Conservation (phyloP, 2,797 vertebrate species). For the Melanotaenia nigrans region DNA sequence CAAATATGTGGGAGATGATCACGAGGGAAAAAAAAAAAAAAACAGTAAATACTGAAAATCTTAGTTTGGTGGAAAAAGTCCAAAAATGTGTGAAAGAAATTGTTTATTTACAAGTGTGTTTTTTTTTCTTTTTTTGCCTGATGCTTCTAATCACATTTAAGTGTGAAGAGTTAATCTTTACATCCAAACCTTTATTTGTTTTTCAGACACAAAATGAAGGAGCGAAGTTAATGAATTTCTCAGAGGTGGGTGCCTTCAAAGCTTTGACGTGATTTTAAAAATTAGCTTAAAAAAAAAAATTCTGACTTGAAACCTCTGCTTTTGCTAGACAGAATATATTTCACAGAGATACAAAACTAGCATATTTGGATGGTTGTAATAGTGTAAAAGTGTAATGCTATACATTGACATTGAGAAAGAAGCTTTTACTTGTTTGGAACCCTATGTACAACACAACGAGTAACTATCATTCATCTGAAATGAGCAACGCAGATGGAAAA, state of each 20-base stretch:
- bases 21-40: not conserved
- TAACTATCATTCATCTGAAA: not conserved
- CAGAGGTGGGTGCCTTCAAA: slow-evolving; percentile 25
- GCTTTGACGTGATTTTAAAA: slow-evolving; percentile 9
- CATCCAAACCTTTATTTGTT: slow-evolving; percentile 43
- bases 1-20: slow-evolving; percentile 21
- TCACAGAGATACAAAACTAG: not conserved
- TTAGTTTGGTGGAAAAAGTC: slow-evolving; percentile 11
- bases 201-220: slow-evolving; percentile 31
- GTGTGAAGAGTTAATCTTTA: slow-evolving; percentile 52
- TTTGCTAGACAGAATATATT: not conserved
- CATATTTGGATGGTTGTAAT: not conserved
- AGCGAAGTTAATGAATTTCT: slow-evolving; percentile 39
- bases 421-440: not conserved
- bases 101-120: slow-evolving; percentile 8
- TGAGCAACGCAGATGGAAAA: not conserved
- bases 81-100: slow-evolving; percentile 2
- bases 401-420: not conserved
- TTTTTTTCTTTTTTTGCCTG: slow-evolving; percentile 14
- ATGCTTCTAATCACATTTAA: slow-evolving; percentile 51
- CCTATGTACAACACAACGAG: not conserved
- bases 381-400: too few species aligned
- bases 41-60: slow-evolving; percentile 10
- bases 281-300: slow-evolving; percentile 4
- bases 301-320: not conserved